These are phyloP conservation scores for Epirrita christyi DNA, from an alignment of 2,888 invertebrate genomes.

Conservation along the genomic window DNA sequence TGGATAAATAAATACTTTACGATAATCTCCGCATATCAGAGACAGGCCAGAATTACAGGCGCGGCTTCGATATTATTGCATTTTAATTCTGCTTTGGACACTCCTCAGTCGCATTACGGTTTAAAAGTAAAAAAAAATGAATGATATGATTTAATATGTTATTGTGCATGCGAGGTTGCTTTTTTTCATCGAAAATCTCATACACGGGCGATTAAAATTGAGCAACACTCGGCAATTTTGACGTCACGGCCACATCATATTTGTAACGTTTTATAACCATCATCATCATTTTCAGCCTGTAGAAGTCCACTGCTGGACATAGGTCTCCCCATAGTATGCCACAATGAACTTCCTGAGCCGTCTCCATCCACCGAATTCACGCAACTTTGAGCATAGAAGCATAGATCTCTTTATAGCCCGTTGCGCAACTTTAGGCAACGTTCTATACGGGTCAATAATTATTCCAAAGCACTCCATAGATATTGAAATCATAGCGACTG, in stretches of 20 bases:
- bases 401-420: too few relatives aligned
- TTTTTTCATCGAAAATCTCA: slow-evolving; percentile 40
- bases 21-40: slow-evolving; percentile 78
- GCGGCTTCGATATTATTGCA: slow-evolving; percentile 77
- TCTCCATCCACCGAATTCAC: too few relatives aligned
- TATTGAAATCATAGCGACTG: too few relatives aligned
- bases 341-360: too few relatives aligned
- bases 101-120: slow-evolving; percentile 76
- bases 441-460: too few relatives aligned
- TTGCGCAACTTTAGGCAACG: too few relatives aligned
- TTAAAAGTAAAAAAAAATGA: slow-evolving; percentile 27
- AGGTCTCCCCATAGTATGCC: too few relatives aligned
- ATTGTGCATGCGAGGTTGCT: slow-evolving; percentile 62
- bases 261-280: too few relatives aligned
- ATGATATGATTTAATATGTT: slow-evolving; percentile 76
- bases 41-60: slow-evolving; percentile 78
- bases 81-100: slow-evolving; percentile 77
- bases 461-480: too few relatives aligned
- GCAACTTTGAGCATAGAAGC: too few relatives aligned
- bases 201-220: slow-evolving; percentile 17
- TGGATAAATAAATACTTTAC: slow-evolving; percentile 83
- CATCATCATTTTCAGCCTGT: too few relatives aligned
- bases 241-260: too few relatives aligned
- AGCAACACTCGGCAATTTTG: not conserved
- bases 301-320: not conserved